Conservation (phyloP, 2,797 vertebrate genomes). For the Octomys mimax region DNA sequence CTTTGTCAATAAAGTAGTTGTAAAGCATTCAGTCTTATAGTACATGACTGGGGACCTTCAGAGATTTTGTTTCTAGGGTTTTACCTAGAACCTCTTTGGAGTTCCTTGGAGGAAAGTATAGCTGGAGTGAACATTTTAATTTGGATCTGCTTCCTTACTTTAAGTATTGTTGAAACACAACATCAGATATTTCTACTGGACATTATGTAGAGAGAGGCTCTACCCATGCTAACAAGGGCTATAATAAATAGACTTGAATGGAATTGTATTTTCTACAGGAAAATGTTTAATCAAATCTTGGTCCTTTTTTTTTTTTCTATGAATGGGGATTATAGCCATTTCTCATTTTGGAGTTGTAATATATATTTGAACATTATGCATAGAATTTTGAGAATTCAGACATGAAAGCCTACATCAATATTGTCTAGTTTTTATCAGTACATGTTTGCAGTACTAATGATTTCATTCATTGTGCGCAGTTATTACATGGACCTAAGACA, state of each 20-base stretch:
- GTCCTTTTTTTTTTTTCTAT: background rate
- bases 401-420: background rate
- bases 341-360: constrained; percentile 16
- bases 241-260: background rate
- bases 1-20: background rate
- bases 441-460: background rate
- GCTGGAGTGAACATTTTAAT: constrained; percentile 3
- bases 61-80: background rate
- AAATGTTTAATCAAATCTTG: constrained; percentile 17
- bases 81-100: background rate
- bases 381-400: constrained; percentile 40
- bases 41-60: background rate
- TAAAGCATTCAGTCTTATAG: background rate
- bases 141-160: background rate
- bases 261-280: background rate
- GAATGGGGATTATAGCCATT: constrained; percentile 22
- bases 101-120: background rate
- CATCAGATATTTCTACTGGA: background rate
- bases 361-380: constrained; percentile 15
- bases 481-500: background rate
- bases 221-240: background rate
- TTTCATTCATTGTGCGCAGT: background rate
- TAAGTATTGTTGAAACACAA: background rate
- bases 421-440: background rate
- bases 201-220: background rate